These are phyloP conservation scores for Trochalopteron elliotii DNA, from an alignment of 2,113 vertebrate species.

Conservation along the genomic window DNA sequence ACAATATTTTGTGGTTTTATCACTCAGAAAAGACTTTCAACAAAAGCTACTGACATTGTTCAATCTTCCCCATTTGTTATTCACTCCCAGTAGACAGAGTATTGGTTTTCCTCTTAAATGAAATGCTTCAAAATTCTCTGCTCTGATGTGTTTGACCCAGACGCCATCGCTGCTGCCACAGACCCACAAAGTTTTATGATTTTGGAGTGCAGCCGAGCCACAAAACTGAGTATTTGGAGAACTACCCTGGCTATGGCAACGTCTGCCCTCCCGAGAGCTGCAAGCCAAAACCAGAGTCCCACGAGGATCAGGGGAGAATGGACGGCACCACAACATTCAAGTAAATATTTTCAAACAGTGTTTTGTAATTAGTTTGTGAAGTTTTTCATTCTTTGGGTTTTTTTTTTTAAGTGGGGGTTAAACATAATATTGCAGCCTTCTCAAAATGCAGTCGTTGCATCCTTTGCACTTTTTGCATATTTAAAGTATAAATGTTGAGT, in stretches of 20 bases:
- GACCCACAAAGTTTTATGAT: constrained; percentile 72
- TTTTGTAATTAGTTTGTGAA: not conserved
- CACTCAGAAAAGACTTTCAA: not conserved
- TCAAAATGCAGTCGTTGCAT: not conserved
- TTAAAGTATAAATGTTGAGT: not conserved
- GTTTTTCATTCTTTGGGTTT: not conserved
- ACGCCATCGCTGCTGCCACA: constrained; percentile 78
- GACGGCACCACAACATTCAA: constrained; percentile 82
- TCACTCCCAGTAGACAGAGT: not conserved
- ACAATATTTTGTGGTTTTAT: not conserved
- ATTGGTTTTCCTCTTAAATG: not conserved
- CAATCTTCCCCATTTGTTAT: not conserved
- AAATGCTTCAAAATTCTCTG: not conserved
- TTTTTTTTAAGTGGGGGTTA: not conserved
- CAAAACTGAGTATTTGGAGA: constrained; percentile 82
- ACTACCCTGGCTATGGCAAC: constrained; percentile 74
- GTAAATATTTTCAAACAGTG: constrained; percentile 64
- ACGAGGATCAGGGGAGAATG: constrained; percentile 63
- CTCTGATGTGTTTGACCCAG: constrained; percentile 63
- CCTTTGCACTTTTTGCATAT: not conserved
- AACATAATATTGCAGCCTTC: not conserved
- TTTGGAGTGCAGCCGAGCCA: constrained; percentile 26
- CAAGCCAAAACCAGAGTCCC: constrained; percentile 73
- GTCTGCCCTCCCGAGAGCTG: constrained; percentile 69
- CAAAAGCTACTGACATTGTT: not conserved